phyloP scores from a whole-genome alignment of 2,113 vertebrate genomes.

The Apeltes quadracus region DNA sequence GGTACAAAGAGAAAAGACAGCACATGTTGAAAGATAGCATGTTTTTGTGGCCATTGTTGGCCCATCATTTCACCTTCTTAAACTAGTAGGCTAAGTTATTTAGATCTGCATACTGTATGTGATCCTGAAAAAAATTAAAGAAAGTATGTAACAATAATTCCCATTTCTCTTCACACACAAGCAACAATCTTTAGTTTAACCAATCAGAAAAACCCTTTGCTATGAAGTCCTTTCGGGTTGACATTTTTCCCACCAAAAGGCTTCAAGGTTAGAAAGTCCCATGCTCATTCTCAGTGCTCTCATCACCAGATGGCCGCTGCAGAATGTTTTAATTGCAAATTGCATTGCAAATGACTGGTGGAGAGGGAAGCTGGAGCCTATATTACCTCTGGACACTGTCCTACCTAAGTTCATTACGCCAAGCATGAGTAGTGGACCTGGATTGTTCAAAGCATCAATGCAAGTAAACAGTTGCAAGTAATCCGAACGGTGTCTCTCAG shows the following conservation, averaged over 20 bases:
- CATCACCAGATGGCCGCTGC: constrained; percentile 64
- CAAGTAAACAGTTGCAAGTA: constrained; percentile 28
- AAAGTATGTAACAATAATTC: background rate
- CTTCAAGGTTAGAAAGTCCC: constrained; percentile 57
- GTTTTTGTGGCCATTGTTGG: background rate
- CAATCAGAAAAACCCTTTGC: background rate
- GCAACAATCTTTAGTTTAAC: background rate
- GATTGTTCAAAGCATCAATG: constrained; percentile 38
- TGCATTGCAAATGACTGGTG: constrained; percentile 62
- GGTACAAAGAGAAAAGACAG: background rate
- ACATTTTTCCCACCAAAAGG: background rate
- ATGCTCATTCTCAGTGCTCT: constrained; percentile 24
- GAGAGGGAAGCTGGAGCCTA: constrained; percentile 17
- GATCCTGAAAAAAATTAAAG: background rate
- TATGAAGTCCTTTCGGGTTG: constrained; percentile 2
- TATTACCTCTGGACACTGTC: constrained; percentile 22
- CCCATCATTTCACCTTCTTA: background rate
- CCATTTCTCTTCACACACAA: background rate
- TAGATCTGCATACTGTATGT: background rate
- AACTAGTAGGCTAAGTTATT: background rate
- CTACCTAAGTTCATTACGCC: constrained; percentile 33
- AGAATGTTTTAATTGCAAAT: constrained; percentile 62
- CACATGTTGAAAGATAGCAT: background rate
- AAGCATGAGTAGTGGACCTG: constrained; percentile 13
- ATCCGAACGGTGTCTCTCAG: constrained; percentile 41